Conservation (phyloP, 2,888 invertebrate genomes). For the Acronicta leporina region DNA sequence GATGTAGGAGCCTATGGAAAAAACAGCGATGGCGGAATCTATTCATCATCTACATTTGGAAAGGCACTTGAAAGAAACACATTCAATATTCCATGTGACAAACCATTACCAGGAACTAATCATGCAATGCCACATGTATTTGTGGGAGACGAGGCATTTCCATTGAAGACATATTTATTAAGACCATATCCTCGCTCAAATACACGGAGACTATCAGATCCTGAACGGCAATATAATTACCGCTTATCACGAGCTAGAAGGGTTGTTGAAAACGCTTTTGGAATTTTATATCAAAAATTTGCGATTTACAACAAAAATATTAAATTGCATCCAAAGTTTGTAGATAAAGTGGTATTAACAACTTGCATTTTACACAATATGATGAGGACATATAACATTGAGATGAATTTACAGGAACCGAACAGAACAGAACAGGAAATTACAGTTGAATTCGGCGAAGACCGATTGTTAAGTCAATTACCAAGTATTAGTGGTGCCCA, state of each 20-base stretch:
- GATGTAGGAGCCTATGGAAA: constrained; percentile 62
- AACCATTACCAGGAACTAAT: constrained; percentile 48
- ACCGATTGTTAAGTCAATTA: constrained; percentile 46
- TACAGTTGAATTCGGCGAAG: constrained; percentile 46
- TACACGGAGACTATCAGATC: constrained; percentile 43
- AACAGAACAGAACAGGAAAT: constrained; percentile 44
- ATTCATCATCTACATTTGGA: constrained; percentile 32
- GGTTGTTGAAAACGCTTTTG: constrained; percentile 49
- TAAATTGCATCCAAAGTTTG: constrained; percentile 45
- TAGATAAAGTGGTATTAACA: constrained; percentile 51
- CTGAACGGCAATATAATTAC: constrained; percentile 49
- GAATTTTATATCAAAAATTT: constrained; percentile 46
- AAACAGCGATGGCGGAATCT: constrained; percentile 61
- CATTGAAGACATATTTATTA: constrained; percentile 53
- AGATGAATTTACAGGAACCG: constrained; percentile 46
- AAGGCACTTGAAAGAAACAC: constrained; percentile 32
- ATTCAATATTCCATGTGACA: constrained; percentile 50
- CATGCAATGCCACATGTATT: constrained; percentile 53
- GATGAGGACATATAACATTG: constrained; percentile 46
- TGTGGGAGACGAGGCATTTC: constrained; percentile 53
- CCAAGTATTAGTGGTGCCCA: constrained; percentile 38
- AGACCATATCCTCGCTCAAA: constrained; percentile 33
- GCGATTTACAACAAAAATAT: constrained; percentile 42
- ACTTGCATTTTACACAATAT: constrained; percentile 49
- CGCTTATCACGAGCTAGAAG: constrained; percentile 42